These are phyloP conservation scores for Cosmia trapezina DNA, from an alignment of 2,888 invertebrate genomes.

Conservation along the genomic window DNA sequence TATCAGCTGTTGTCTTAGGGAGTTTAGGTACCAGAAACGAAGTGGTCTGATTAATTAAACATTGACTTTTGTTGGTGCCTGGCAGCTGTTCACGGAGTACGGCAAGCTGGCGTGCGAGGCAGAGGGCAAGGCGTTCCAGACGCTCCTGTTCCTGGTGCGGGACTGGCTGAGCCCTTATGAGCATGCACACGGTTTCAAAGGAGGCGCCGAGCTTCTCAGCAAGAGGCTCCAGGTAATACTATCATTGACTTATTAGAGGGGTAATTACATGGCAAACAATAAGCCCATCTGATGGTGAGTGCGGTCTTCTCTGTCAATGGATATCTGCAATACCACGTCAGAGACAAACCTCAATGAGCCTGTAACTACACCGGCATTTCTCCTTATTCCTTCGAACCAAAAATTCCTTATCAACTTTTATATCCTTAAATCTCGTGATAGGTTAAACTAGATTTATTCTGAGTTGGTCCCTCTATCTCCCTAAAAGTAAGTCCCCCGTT, in stretches of 20 bases:
- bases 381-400: neutral
- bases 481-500: neutral
- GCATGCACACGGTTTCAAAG: constrained; percentile 95
- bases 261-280: neutral
- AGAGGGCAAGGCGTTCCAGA: constrained; percentile 96
- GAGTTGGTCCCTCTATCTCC: neutral
- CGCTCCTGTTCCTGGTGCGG: constrained; percentile 95
- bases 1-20: neutral
- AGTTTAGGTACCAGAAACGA: neutral
- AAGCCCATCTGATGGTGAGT: too few species aligned
- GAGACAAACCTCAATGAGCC: neutral
- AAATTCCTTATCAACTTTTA: too few species aligned
- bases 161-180: constrained; percentile 99
- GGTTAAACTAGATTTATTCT: neutral
- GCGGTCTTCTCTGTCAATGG: neutral
- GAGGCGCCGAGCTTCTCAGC: constrained; percentile 95
- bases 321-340: neutral
- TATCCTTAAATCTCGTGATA: too few species aligned
- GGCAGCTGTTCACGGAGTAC: constrained; percentile 98
- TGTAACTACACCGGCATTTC: neutral
- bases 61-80: constrained; percentile 2
- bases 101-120: constrained; percentile 95
- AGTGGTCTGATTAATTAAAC: neutral
- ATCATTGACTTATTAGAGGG: neutral
- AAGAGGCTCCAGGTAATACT: constrained; percentile 93